These are phyloP conservation scores for Puma concolor DNA, from an alignment of 2,113 vertebrate species.

Conservation along the genomic window DNA sequence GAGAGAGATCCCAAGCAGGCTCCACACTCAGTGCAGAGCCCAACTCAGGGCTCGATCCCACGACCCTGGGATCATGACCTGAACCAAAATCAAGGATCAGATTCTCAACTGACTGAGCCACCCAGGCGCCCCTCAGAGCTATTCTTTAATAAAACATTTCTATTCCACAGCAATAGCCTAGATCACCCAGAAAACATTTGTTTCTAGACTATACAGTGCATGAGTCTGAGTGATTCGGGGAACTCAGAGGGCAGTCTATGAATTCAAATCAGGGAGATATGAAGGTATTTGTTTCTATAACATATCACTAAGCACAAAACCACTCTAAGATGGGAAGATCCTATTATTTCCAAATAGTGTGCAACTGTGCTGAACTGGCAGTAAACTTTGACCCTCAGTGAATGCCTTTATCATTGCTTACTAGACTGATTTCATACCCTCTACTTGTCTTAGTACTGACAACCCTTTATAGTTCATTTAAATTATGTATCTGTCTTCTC, in stretches of 20 bases:
- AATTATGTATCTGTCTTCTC: neutral
- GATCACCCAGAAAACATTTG: neutral
- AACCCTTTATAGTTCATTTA: neutral
- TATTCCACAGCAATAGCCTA: neutral
- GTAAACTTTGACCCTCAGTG: neutral
- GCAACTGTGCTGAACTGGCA: neutral
- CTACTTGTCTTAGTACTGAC: neutral
- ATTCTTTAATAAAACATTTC: neutral
- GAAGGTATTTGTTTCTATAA: neutral
- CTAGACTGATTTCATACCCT: neutral
- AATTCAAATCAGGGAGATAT: neutral
- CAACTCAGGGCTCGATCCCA: neutral
- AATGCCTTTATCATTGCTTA: neutral
- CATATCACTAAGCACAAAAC: neutral
- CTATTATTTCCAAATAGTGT: neutral
- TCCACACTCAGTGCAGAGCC: too few relatives aligned
- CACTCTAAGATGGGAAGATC: neutral
- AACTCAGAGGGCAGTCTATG: neutral
- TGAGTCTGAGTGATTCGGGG: neutral
- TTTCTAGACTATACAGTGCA: neutral
- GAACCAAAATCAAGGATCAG: neutral
- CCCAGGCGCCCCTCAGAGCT: neutral
- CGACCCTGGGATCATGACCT: neutral
- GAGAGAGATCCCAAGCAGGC: neutral
- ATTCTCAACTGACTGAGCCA: neutral